These are phyloP conservation scores for Gephyroberyx darwinii DNA, from an alignment of 2,797 vertebrate genomes.

Conservation along the genomic window DNA sequence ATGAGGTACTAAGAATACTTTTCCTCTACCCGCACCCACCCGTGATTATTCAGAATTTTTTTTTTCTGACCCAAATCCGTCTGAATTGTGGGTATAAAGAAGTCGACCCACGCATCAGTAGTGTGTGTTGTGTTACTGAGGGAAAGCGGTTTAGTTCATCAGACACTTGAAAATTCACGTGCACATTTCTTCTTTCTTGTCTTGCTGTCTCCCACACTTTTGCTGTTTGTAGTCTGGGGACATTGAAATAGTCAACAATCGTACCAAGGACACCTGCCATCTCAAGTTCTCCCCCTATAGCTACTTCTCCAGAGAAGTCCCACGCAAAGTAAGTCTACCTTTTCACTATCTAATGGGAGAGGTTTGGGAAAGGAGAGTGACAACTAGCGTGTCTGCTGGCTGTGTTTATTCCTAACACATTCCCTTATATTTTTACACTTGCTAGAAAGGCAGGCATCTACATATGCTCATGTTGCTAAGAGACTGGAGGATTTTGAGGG, in stretches of 20 bases:
- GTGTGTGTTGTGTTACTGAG: neutral
- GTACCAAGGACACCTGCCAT: conserved; percentile 91
- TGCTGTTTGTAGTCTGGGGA: conserved; percentile 89
- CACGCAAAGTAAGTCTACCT: conserved; percentile 86
- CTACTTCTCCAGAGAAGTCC: conserved; percentile 95
- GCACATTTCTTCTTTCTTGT: conserved; percentile 10
- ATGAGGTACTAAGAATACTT: no score
- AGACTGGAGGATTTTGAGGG: no score
- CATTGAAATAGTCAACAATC: conserved; percentile 94
- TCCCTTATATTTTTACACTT: no score
- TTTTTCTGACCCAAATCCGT: no score
- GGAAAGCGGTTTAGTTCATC: neutral
- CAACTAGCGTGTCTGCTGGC: neutral
- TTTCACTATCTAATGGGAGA: neutral
- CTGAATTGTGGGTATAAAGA: no score
- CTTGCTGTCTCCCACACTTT: conserved; percentile 35
- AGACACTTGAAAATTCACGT: neutral
- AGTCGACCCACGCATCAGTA: no score
- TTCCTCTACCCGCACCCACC: no score
- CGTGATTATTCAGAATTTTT: no score
- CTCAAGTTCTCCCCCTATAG: conserved; percentile 97
- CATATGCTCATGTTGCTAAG: no score
- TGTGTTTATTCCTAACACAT: no score
- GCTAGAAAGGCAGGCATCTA: no score
- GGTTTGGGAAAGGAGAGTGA: no score